Base-by-base conservation (phyloP, 2,797 vertebrate species). In the Lycodopsis pacificus region DNA sequence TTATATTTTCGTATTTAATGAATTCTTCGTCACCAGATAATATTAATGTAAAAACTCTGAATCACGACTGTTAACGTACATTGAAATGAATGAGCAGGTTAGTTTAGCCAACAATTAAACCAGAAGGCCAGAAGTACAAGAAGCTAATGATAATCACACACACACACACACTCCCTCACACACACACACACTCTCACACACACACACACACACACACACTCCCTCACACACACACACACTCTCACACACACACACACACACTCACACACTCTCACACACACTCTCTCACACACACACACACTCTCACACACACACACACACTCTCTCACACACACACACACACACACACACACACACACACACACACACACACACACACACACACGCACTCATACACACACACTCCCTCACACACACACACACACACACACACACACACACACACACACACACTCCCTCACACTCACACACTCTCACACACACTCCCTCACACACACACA, bases 251-350 rank as follows among this genome's bases (percentile, higher is more conserved):
- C 12, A 1, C n/a, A 13, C 88, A 97, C 97, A n/a, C 42, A 7
- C 25, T 25, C 10, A 65, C 12, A 1, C 42, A 7, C 10, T 58
- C 12, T 25, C 25, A 25, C 25, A 25, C 25, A 1, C 25, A n/a
- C 42, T n/a, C n/a, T n/a, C n/a, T 15, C 88, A 97, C 97, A n/a
- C 42, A 7, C 10, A 58, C 12, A 1, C n/a, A n/a, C 42, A 7
- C 10, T 58, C 12, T 25, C 25, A 25, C 25, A 25, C 25, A 1
- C 25, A n/a, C 42, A 7, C 10, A 65, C 12, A 1, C n/a, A n/a
- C 42, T 4, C 10, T 58, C 12, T 1, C n/a, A n/a, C 42, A 7
- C 10, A 65, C 12, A 1, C n/a, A 7, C 10, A 65, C 12, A 1
- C n/a, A n/a, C 42, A 7, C 10, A 65, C 12, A 1, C n/a, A n/a